Evolutionary conservation across 2,113 vertebrate species (phyloP).

Genomic region (Trogon surrucura): DNA sequence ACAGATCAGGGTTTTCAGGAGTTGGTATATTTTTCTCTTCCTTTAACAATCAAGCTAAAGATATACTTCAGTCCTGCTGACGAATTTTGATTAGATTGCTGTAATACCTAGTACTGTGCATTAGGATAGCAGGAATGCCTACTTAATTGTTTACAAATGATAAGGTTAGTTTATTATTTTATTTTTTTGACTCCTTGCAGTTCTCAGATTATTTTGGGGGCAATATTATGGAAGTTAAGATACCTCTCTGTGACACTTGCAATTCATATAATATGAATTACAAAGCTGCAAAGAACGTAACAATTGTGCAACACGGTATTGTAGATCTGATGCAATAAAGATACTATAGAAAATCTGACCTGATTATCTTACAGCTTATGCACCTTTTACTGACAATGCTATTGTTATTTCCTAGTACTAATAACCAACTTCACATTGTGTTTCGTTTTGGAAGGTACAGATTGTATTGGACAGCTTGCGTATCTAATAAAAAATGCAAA

Average conservation of each 20-base stretch:
- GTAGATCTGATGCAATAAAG: conserved; percentile 18
- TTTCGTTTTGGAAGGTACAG: conserved; percentile 21
- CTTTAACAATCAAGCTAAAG: background rate
- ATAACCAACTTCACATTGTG: background rate
- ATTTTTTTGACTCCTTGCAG: conserved; percentile 6
- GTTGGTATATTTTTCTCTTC: background rate
- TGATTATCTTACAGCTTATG: background rate
- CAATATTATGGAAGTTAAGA: conserved; percentile 34
- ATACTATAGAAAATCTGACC: conserved; percentile 28
- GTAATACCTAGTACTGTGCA: background rate
- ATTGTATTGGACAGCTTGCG: background rate
- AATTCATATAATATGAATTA: background rate
- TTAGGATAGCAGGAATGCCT: conserved; percentile 30
- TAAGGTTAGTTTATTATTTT: background rate
- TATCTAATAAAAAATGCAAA: conserved; percentile 31
- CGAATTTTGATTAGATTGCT: conserved; percentile 35
- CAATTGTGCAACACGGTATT: background rate
- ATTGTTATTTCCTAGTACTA: conserved; percentile 10
- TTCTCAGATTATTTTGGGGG: background rate
- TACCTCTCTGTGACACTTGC: conserved; percentile 16
- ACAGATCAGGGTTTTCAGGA: background rate
- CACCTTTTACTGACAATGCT: background rate
- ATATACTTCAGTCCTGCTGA: conserved; percentile 16
- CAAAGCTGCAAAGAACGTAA: conserved; percentile 30
- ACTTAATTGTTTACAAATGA: conserved; percentile 15